phyloP scores from a whole-genome alignment of 2,888 invertebrate genomes.

The Tanypteryx hageni region DNA sequence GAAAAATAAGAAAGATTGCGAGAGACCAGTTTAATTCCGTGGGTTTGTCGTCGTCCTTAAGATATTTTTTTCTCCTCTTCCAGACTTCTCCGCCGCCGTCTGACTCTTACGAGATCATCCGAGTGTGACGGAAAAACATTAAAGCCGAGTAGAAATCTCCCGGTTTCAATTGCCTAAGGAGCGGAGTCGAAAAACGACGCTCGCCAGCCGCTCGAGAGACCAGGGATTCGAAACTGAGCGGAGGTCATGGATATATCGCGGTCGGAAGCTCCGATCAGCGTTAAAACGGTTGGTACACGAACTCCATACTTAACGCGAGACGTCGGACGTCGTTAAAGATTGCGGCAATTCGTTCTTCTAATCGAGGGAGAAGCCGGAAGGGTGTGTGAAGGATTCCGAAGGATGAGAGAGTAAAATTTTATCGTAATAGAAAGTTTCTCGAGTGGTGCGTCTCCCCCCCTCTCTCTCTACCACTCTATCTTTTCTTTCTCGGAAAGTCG shows the following conservation, averaged over 20 bases:
- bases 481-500: no score
- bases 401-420: neutral
- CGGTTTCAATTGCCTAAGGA: neutral
- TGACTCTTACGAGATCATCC: neutral
- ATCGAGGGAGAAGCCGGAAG: neutral
- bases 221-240: neutral
- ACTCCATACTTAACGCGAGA: neutral
- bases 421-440: neutral
- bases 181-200: no score
- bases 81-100: neutral
- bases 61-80: neutral
- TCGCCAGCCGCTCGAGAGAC: neutral
- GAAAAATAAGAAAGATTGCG: neutral
- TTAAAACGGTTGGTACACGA: neutral
- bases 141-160: slow-evolving; percentile 8
- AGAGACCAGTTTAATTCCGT: neutral
- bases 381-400: no score
- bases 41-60: neutral
- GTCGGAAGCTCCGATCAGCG: no score
- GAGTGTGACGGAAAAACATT: neutral
- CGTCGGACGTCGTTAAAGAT: neutral
- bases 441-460: neutral
- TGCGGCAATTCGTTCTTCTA: neutral
- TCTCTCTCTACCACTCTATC: neutral
- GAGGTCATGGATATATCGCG: neutral